Conservation (phyloP, 92 coral and sea anemone genomes). For the Pocillopora grandis region DNA sequence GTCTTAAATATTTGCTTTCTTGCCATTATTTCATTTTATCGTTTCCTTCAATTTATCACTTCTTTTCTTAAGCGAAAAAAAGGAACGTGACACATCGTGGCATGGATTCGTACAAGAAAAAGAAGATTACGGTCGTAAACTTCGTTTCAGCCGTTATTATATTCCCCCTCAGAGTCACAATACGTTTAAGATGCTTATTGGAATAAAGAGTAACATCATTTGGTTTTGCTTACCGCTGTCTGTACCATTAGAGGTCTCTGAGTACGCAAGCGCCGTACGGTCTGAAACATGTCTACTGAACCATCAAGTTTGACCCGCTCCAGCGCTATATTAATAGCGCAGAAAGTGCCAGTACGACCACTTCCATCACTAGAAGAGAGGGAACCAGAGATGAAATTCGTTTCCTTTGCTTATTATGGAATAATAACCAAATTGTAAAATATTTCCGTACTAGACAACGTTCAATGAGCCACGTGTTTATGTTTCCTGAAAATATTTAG, state of each 20-base stretch:
- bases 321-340: constrained; percentile 84
- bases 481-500: no score
- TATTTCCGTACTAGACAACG: no score
- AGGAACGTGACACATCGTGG: no score
- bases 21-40: no score
- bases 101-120: no score
- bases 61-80: no score
- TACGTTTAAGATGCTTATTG: neutral
- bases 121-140: neutral
- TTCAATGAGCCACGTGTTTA: no score
- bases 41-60: no score
- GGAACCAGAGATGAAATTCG: neutral
- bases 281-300: constrained; percentile 89
- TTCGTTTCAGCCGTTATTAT: neutral
- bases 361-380: constrained; percentile 81
- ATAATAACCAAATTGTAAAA: no score
- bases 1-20: no score
- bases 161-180: neutral
- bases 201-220: no score
- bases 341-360: constrained; percentile 97
- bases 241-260: constrained; percentile 94
- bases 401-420: no score
- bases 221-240: constrained; percentile 65
- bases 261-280: constrained; percentile 87
- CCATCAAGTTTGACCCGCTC: constrained; percentile 92